Conservation (phyloP, 92 coral and sea anemone species). For the Montipora capitata region DNA sequence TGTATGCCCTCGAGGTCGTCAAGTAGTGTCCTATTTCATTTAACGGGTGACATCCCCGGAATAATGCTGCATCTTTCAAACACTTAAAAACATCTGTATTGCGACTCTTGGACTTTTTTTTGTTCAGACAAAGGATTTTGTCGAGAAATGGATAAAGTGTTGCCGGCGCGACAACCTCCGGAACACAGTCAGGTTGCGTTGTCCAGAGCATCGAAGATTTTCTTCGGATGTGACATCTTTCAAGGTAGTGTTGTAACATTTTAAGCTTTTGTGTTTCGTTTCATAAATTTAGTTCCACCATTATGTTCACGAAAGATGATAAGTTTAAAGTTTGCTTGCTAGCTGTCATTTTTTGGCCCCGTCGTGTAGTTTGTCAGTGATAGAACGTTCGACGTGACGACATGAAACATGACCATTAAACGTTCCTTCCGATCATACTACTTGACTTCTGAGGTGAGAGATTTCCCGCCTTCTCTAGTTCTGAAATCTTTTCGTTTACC, state of each 20-base stretch:
- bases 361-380: too few relatives aligned
- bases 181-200: slow-evolving; percentile 78
- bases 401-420: too few relatives aligned
- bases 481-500: too few relatives aligned
- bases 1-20: not conserved
- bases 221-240: slow-evolving; percentile 90
- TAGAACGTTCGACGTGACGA: too few relatives aligned
- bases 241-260: slow-evolving; percentile 72
- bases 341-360: too few relatives aligned
- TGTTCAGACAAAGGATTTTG: not conserved
- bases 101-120: not conserved
- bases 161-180: slow-evolving; percentile 77
- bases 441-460: too few relatives aligned
- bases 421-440: too few relatives aligned
- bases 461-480: too few relatives aligned
- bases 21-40: not conserved
- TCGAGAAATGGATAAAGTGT: slow-evolving; percentile 70
- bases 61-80: slow-evolving; percentile 12
- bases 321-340: not conserved
- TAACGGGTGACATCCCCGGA: not conserved
- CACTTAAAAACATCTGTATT: slow-evolving; percentile 25
- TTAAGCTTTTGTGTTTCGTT: too few relatives aligned
- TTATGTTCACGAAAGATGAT: not conserved
- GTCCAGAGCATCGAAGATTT: slow-evolving; percentile 84
- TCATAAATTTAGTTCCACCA: too few relatives aligned